Evolutionary conservation across 2,797 vertebrate genomes (phyloP), one percentile per base, ranked within the genome.

Genomic region (Phataginus tricuspis): DNA sequence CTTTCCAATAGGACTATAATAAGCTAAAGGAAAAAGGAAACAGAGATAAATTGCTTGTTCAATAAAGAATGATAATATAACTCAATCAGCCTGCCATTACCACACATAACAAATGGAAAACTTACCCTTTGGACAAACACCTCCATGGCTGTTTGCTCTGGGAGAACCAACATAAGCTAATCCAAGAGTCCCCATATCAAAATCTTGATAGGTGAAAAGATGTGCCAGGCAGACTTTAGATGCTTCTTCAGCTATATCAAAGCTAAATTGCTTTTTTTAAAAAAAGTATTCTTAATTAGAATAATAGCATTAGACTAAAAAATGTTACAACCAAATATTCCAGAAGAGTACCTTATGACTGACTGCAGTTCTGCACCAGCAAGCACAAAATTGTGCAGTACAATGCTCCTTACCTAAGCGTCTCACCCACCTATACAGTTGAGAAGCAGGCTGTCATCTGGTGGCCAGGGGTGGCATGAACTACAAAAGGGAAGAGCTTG

Each of bases 171-270:
- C 99, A 0, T 99, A 99, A 31, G 99, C 99, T 89, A 99, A 97
- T 31, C 99, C 99, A 93, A 99, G 98, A 0, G 99, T 99, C 78
- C 99, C 99, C 98, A 99, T 99, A 74, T 99, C 99, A 97, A 99
- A 99, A 97, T 99, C 99, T 98, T 99, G 99, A 97, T 99, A 99
- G 0, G 99, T 99, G 98, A 99, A 99, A 84, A 99, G 99, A 98
- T 99, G 99, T 71, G 99, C 99, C 92, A 99, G 99, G 98, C 99
- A 99, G 96, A 99, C 99, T 0, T 97, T 97, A 88, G 99, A 99
- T 59, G 99, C 99, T 77, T 99, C 99, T 72, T 99, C 99, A 5
- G 99, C 99, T 83, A 99, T 99, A 98, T 99, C 99, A 53, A 98
- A 98, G 97, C 99, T 99, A 97, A 99, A 99, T 99, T 99, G 99